These are phyloP conservation scores for Sebastes variabilis DNA, from an alignment of 2,797 vertebrate genomes.

Conservation along the genomic window DNA sequence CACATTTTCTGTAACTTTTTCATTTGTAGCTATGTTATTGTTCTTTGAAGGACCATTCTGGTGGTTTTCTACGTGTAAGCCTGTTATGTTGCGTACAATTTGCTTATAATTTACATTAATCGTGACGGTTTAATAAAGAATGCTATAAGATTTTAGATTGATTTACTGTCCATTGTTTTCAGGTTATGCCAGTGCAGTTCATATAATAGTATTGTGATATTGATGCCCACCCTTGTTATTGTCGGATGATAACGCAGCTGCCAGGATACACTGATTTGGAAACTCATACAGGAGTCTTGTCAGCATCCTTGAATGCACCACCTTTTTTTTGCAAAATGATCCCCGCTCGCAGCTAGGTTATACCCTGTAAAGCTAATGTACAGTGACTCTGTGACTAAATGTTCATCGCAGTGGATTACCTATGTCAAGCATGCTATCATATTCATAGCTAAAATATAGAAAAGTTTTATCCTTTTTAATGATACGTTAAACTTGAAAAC, in stretches of 20 bases:
- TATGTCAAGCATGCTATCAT: neutral
- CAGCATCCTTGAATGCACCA: neutral
- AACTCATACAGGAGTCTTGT: neutral
- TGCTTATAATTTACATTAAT: neutral
- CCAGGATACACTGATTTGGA: neutral
- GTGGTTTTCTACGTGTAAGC: neutral
- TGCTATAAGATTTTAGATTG: neutral
- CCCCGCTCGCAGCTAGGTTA: neutral
- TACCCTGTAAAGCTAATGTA: neutral
- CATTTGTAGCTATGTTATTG: neutral
- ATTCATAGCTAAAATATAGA: neutral
- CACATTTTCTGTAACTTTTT: neutral
- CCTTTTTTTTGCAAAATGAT: neutral
- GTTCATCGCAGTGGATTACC: neutral
- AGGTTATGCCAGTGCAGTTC: neutral
- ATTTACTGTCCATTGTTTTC: neutral
- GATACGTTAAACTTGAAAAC: slow-evolving; percentile 16
- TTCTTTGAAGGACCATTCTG: neutral
- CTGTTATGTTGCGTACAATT: too few species aligned
- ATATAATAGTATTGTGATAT: neutral
- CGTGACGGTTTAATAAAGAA: neutral
- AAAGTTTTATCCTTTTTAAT: neutral
- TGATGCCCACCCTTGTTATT: neutral
- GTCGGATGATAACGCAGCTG: neutral
- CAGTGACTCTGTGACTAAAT: neutral